A percentile compares a stretch with the other conserved stretches of the same genome.
phyloP scores from a whole-genome alignment of 1,140 invertebrate genomes.

The Drosophila murphyi region DNA sequence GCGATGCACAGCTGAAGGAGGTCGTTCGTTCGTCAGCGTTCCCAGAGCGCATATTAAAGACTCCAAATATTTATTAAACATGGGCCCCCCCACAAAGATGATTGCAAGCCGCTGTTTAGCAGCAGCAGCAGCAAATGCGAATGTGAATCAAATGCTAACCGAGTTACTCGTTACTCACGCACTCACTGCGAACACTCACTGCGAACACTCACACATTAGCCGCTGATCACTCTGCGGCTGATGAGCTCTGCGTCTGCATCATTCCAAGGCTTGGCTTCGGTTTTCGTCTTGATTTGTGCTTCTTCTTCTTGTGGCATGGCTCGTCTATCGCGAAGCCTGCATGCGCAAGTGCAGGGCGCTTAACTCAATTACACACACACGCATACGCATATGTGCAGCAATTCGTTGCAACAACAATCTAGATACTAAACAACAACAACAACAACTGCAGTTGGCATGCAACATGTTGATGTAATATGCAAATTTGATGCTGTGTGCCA shows the following conservation, averaged over 20 bases:
- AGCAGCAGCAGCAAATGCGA: background rate
- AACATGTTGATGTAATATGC: slow-evolving; percentile 80
- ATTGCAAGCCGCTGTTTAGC: slow-evolving; percentile 32
- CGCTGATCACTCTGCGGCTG: too few species aligned
- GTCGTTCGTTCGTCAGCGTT: slow-evolving; percentile 6
- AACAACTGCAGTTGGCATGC: slow-evolving; percentile 52
- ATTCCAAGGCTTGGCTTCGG: slow-evolving; percentile 3
- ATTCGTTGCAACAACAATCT: slow-evolving; percentile 31
- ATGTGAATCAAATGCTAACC: slow-evolving; percentile 33
- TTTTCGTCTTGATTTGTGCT: background rate
- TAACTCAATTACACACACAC: slow-evolving; percentile 59
- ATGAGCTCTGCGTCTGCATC: slow-evolving; percentile 44
- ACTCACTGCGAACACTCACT: slow-evolving; percentile 17
- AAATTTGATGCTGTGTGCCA: slow-evolving; percentile 63
- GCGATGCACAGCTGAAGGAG: slow-evolving; percentile 13
- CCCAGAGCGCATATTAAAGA: slow-evolving; percentile 33
- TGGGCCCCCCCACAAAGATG: slow-evolving; percentile 1
- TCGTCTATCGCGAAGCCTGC: slow-evolving; percentile 53
- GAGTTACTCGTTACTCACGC: slow-evolving; percentile 39
- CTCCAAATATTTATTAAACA: slow-evolving; percentile 42
- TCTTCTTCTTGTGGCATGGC: slow-evolving; percentile 44
- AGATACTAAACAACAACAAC: background rate
- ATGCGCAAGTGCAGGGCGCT: slow-evolving; percentile 39
- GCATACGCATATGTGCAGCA: slow-evolving; percentile 17
- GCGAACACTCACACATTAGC: slow-evolving; percentile 36